Base-by-base conservation (phyloP, 2,888 invertebrate species). In the Aricia artaxerxes region DNA sequence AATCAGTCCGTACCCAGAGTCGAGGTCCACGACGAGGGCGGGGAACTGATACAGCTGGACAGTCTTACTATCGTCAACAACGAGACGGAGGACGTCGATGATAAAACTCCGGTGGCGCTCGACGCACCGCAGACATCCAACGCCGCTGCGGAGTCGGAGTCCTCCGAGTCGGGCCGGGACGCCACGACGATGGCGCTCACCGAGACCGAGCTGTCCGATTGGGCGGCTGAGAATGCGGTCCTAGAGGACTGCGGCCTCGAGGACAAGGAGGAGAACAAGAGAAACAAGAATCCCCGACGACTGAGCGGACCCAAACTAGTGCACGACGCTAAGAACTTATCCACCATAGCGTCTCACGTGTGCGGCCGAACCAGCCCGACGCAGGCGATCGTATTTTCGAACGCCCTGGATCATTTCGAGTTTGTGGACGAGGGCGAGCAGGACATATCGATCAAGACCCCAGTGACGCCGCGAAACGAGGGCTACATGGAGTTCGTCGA, bases 401-500 rank as follows among this genome's bases (percentile, higher is more conserved):
- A 95, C 80, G 97, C 97, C 78, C 93, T 96, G 75, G 97, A 97
- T 83, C 97, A 97, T 86, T 97, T 98, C 82, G 97, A 97, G 86
- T 98, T 97, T 86, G 98, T 97, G 95, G 98, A 98, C 86, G 97
- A 97, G 0, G 97, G 97, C 0, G 97, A 97, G 0, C 97, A 97
- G 86, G 97, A 97, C n/a, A 96, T 97, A 35, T 95, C 96, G 24
- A 93, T 96, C 4, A 97, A 97, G 84, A 95, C 86, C 1, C 90
- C 91, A 2, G 82, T 82, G 1, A 89, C 88, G 1, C 91, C 89
- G 1, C 87, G 85, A 64, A 93, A 92, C 82, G 89, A 89, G 78
- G 92, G 91, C 9, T 94, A 92, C 82, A 92, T 94, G 92, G 93
- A 93, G 80, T 86, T 93, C 5, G 92, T 93, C 2, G 92, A 93